Conservation (phyloP, 2,113 vertebrate species). For the Morone chrysops region DNA sequence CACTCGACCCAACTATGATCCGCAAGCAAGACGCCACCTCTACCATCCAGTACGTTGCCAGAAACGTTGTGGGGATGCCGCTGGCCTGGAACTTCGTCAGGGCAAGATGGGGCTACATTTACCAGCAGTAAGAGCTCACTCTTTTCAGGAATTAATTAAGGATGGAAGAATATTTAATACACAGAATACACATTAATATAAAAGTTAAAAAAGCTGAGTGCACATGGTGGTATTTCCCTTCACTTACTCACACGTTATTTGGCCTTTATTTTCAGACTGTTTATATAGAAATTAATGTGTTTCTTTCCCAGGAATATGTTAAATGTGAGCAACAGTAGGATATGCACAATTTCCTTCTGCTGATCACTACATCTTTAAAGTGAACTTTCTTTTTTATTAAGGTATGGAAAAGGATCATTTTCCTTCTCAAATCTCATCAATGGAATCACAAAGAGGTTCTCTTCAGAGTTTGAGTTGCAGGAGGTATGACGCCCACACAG, state of each 20-base stretch:
- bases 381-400: conserved; percentile 60
- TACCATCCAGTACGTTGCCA: conserved; percentile 88
- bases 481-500: conserved; percentile 84
- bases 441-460: conserved; percentile 86
- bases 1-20: conserved; percentile 86
- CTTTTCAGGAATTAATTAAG: background rate
- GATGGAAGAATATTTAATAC: background rate
- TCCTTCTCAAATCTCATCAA: conserved; percentile 88
- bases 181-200: background rate
- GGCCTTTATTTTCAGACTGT: background rate
- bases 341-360: background rate
- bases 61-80: conserved; percentile 87
- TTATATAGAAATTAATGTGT: background rate
- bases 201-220: background rate
- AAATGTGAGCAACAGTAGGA: background rate
- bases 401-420: conserved; percentile 90
- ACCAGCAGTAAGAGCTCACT: conserved; percentile 84
- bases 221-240: background rate
- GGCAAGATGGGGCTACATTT: conserved; percentile 87
- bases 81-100: conserved; percentile 93
- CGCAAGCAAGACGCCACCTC: conserved; percentile 90
- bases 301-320: background rate
- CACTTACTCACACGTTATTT: no score
- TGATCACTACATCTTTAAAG: background rate
- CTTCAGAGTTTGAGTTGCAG: conserved; percentile 87